Percentiles rank a stretch among this genome's conserved stretches.
Conservation (phyloP, 35 echinoderm and acorn worm species). For the Chiridota heheva region DNA sequence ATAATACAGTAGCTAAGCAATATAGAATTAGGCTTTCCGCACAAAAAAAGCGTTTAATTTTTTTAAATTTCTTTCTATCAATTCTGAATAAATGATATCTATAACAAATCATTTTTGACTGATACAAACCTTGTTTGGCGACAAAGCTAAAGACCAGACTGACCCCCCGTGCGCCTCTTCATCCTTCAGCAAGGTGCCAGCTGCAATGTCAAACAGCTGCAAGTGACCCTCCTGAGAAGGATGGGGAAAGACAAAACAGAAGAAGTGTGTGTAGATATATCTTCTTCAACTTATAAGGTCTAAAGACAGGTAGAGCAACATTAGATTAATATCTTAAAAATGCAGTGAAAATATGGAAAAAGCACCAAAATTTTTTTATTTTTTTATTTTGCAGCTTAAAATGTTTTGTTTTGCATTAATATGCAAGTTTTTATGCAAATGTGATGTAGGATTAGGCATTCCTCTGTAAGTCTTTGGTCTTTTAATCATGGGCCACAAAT, state of each 20-base stretch:
- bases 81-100: too few species aligned
- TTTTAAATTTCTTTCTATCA: too few species aligned
- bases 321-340: not conserved
- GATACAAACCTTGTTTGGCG: constrained; percentile 98
- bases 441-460: too few species aligned
- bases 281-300: not conserved
- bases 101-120: too few species aligned
- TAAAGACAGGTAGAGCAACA: not conserved
- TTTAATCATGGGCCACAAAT: too few species aligned
- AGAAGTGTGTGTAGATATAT: not conserved
- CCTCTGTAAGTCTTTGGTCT: too few species aligned
- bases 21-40: not conserved
- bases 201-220: constrained; percentile 91
- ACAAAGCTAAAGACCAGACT: constrained; percentile 79
- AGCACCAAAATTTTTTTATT: too few species aligned
- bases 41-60: not conserved
- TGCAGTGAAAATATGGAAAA: too few species aligned
- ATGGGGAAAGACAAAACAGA: constrained; percentile 20
- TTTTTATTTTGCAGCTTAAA: too few species aligned
- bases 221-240: constrained; percentile 67
- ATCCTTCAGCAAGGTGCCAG: constrained; percentile 51
- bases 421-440: too few species aligned
- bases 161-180: constrained; percentile 87
- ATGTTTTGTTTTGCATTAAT: too few species aligned
- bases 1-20: not conserved